phyloP scores from a whole-genome alignment of 2,113 vertebrate species.

The Furnarius figulus region DNA sequence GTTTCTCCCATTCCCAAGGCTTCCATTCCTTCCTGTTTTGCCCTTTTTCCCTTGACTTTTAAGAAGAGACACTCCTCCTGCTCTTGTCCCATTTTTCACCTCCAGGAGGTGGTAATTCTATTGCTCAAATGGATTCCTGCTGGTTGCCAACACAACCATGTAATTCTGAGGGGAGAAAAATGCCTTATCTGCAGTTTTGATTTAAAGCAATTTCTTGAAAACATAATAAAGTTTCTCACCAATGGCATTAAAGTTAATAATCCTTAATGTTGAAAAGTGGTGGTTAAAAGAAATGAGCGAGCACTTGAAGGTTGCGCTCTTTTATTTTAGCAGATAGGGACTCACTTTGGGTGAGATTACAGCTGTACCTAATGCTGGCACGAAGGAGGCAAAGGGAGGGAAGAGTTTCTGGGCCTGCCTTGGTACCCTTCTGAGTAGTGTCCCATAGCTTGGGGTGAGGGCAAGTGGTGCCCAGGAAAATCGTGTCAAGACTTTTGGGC shows the following conservation, averaged over 20 bases:
- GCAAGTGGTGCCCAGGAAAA: not conserved
- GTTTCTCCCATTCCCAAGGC: not conserved
- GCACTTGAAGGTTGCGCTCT: conserved; percentile 44
- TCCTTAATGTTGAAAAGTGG: conserved; percentile 68
- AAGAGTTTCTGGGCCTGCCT: not conserved
- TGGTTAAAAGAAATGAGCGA: conserved; percentile 62
- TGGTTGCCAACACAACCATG: conserved; percentile 69
- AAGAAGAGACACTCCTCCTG: conserved; percentile 38
- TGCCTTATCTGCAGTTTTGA: conserved; percentile 65
- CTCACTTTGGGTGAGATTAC: conserved; percentile 12
- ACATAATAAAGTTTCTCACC: conserved; percentile 61
- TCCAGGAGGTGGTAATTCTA: conserved; percentile 73
- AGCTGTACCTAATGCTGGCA: not conserved
- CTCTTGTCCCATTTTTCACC: conserved; percentile 72
- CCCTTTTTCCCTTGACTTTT: conserved; percentile 62
- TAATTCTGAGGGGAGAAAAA: conserved; percentile 65
- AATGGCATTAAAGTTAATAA: conserved; percentile 66
- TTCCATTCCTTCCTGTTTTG: conserved; percentile 37
- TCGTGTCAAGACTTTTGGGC: not conserved
- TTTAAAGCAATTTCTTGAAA: conserved; percentile 67
- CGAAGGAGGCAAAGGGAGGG: not conserved
- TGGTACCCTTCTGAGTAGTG: not conserved
- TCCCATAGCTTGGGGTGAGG: not conserved
- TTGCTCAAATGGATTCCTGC: conserved; percentile 71
- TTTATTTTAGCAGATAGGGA: conserved; percentile 45